These are phyloP conservation scores for Pristionchus fissidentatus DNA, from an alignment of 2,888 invertebrate genomes.

Conservation along the genomic window DNA sequence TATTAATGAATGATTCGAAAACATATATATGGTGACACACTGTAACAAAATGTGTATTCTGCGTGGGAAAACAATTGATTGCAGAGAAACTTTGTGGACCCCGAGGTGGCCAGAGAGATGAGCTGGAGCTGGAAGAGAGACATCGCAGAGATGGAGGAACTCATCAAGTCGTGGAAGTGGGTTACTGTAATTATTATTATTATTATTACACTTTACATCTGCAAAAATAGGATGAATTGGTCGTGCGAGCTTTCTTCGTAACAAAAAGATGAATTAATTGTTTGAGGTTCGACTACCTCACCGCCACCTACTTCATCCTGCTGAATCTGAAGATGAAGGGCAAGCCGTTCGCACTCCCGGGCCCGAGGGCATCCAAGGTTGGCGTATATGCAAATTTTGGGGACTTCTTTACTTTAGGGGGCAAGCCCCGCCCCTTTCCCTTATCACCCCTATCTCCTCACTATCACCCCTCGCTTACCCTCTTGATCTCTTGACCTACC, in stretches of 20 bases:
- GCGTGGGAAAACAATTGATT: conserved; percentile 49
- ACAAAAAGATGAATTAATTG: conserved; percentile 22
- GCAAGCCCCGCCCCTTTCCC: too few relatives aligned
- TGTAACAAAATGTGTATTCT: not conserved
- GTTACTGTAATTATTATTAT: not conserved
- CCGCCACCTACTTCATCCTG: conserved; percentile 85
- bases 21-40: too few relatives aligned
- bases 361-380: conserved; percentile 44
- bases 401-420: not conserved
- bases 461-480: too few relatives aligned
- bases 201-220: not conserved
- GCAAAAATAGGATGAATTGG: not conserved
- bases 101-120: conserved; percentile 80
- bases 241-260: too few relatives aligned
- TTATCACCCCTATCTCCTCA: too few relatives aligned
- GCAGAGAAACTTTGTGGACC: conserved; percentile 78
- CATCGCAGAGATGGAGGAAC: conserved; percentile 75
- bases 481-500: too few relatives aligned
- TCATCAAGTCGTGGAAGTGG: conserved; percentile 60
- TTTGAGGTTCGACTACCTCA: conserved; percentile 84
- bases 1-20: not conserved
- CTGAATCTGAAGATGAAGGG: conserved; percentile 81
- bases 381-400: not conserved
- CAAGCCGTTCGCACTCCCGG: conserved; percentile 77
- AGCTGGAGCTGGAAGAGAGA: conserved; percentile 78